Conservation (phyloP, 2,113 vertebrate genomes). For the Nesoenas mayeri region DNA sequence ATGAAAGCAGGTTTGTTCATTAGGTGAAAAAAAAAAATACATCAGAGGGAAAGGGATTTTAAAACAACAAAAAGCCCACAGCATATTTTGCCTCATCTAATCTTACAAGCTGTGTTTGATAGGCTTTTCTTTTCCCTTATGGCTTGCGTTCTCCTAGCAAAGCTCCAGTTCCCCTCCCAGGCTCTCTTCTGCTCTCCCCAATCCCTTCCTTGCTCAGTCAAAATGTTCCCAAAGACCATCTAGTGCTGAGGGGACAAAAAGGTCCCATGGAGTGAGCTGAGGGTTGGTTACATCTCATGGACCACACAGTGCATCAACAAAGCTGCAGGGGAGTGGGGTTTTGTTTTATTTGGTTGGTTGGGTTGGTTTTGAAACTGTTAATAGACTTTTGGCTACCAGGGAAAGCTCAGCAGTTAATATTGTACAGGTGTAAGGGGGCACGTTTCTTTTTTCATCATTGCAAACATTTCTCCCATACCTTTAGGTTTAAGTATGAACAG, state of each 20-base stretch:
- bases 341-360: background rate
- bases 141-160: background rate
- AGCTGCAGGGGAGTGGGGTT: background rate
- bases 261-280: accelerated
- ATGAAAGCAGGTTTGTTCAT: slow-evolving; percentile 28
- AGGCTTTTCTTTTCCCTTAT: slow-evolving; percentile 19
- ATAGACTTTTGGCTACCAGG: background rate
- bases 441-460: accelerated
- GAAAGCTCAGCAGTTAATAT: background rate
- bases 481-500: background rate
- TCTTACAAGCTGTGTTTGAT: slow-evolving; percentile 23
- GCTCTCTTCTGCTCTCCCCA: background rate
- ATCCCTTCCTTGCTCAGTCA: background rate
- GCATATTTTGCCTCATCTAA: slow-evolving; percentile 27
- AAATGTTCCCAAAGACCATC: background rate
- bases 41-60: slow-evolving; percentile 1
- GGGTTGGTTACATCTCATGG: background rate
- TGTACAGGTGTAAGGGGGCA: background rate
- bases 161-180: background rate
- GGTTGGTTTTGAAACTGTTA: background rate
- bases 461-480: background rate
- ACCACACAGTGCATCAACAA: background rate
- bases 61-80: slow-evolving; percentile 8
- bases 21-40: background rate
- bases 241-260: background rate